Evolutionary conservation across 2,113 vertebrate species (phyloP), one percentile per base, ranked within the genome.

Genomic region (Oreochromis spilurus): DNA sequence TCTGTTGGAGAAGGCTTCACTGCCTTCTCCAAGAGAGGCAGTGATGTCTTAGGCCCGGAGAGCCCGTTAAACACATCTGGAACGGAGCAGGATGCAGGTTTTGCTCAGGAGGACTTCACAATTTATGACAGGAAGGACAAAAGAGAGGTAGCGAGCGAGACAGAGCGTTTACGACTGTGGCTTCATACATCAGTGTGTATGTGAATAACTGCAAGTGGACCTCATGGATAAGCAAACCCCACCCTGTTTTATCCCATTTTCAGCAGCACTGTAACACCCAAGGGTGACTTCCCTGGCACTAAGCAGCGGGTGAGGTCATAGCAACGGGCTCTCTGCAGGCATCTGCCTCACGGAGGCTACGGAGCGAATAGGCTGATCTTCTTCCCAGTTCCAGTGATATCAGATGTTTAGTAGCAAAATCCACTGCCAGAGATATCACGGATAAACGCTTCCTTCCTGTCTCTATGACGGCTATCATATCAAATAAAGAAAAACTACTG

Each of bases 31-130:
- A 53, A 21, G 11, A 82, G 58, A 84, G 31, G 19, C 45, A 31
- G 43, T 13, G 31, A 38, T 83, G 53, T 78, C 80, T 92, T 60
- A 38, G 90, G 84, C 87, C 72, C 72, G 75, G 84, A 93, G 89
- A 91, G 81, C 90, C 85, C 16, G 11, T 92, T 91, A 91, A 91
- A 81, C 90, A 93, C 94, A 96, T 96, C 95, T 94, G 94, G 91
- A 90, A 36, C 0, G 2, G 78, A 92, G 84, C 85, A 82, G 81
- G 86, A 89, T 62, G 79, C 89, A 75, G 79, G 75, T 75, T 86
- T 84, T 85, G 72, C 62, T 81, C 85, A 88, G 84, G 85, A 91
- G 79, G 81, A 87, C 65, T 54, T 83, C 83, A 70, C 54, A 78
- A 82, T 95, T 94, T 95, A 95, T 85, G 91, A 92, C 88, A 75